Evolutionary conservation across 2,113 vertebrate species (phyloP), one percentile per base, ranked within the genome.

Genomic region (Macquaria australasica): DNA sequence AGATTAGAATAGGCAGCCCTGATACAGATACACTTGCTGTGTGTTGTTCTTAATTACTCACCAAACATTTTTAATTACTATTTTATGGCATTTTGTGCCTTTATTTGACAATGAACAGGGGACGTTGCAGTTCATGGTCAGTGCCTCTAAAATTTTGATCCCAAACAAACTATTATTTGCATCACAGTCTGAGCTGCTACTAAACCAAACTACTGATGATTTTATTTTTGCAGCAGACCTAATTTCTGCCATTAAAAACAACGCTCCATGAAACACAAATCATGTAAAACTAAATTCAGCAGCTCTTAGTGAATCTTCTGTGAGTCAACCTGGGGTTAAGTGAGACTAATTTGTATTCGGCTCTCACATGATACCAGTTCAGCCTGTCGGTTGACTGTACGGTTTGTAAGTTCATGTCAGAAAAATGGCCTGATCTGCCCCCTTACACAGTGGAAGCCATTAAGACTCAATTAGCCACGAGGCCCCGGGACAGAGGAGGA

Each of bases 401-500:
- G 15, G 48, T 18, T 20, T 67, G 48, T 37, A 45, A 56, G 51
- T 87, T 88, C 73, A 63, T 48, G 31, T 73, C 23, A 83, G 85
- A 72, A 39, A 79, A 68, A 25, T 23, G 58, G 31, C 60, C 85
- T 58, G 23, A 84, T 41, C 3, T 82, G 78, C 43, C 72, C 74
- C 34, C 8, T 15, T 10, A 56, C 28, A 63, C 59, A 75, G 37
- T 74, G 70, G 23, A 85, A 73, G 37, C 67, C 60, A 83, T 78
- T 82, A 34, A 45, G 45, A 66, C 70, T 78, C 55, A 60, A 73
- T 82, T 43, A 68, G 31, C 28, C 23, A 73, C 2, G n/a, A 76
- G 74, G 73, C 18, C 16, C 28, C 7, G 6, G 50, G 72, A 8
- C 72, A 76, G 31, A 51, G 9, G 10, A 74, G 69, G 75, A 79